A percentile compares a stretch with the other conserved stretches of the same genome.
Conservation (phyloP, 2,888 invertebrate species). For the Lasiommata megera region DNA sequence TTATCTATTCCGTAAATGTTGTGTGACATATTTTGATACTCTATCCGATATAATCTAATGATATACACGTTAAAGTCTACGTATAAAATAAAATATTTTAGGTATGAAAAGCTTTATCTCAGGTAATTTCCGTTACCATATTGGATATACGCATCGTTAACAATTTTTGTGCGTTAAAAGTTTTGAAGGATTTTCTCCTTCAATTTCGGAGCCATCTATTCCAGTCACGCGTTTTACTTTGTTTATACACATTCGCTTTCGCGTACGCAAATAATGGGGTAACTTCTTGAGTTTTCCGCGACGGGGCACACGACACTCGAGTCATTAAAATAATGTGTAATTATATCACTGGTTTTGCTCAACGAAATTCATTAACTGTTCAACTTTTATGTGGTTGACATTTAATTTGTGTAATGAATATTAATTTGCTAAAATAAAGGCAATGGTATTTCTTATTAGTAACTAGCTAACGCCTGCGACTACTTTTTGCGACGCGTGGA, state of each 20-base stretch:
- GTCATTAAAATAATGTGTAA: slow-evolving; percentile 23
- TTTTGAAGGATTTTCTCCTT: slow-evolving; percentile 46
- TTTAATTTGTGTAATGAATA: slow-evolving; percentile 3
- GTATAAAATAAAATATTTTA: too few species aligned
- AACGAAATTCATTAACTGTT: slow-evolving; percentile 18
- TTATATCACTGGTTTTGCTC: slow-evolving; percentile 24
- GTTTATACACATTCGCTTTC: slow-evolving; percentile 70
- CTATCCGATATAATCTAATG: too few species aligned
- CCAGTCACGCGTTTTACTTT: slow-evolving; percentile 63
- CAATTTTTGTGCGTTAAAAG: slow-evolving; percentile 48
- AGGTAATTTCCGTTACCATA: neutral
- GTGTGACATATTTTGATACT: too few species aligned
- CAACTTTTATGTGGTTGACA: slow-evolving; percentile 2
- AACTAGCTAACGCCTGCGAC: too few species aligned
- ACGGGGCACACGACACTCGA: slow-evolving; percentile 15
- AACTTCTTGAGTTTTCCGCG: slow-evolving; percentile 53
- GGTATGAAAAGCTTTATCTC: neutral
- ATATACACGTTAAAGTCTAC: too few species aligned
- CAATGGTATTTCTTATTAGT: too few species aligned
- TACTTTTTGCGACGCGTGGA: too few species aligned
- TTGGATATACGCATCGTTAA: slow-evolving; percentile 13
- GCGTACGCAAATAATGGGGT: slow-evolving; percentile 65
- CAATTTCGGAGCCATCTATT: slow-evolving; percentile 59
- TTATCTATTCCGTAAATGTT: too few species aligned
- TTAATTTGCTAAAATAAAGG: too few species aligned